These are phyloP conservation scores for Orientallactaga sibirica DNA, from an alignment of 2,797 vertebrate genomes.

Conservation along the genomic window DNA sequence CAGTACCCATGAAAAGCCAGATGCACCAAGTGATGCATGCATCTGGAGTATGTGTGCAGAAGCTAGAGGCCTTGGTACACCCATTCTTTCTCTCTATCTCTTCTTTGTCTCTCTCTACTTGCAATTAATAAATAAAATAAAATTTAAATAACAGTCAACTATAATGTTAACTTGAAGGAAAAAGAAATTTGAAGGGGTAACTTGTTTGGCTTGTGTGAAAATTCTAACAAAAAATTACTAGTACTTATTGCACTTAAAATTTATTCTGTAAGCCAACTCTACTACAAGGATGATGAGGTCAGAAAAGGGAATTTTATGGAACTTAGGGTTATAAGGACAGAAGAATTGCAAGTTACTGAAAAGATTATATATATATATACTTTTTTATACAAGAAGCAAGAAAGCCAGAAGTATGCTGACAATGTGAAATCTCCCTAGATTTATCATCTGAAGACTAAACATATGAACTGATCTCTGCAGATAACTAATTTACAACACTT, in stretches of 20 bases:
- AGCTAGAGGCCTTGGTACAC: too few species aligned
- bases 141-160: too few species aligned
- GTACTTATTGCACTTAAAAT: neutral
- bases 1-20: too few species aligned
- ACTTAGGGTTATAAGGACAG: neutral
- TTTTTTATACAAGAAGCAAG: neutral
- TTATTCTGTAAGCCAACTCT: neutral
- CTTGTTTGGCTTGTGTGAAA: neutral
- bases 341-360: neutral
- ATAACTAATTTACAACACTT: neutral
- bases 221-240: neutral
- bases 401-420: neutral
- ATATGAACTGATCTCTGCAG: neutral
- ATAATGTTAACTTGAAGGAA: too few species aligned
- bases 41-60: too few species aligned
- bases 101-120: too few species aligned
- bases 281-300: neutral
- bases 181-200: too few species aligned
- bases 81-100: too few species aligned
- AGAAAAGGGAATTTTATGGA: neutral
- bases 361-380: neutral
- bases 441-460: neutral
- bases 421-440: neutral
- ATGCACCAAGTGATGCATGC: too few species aligned
- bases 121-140: too few species aligned